Percentiles rank a stretch among this genome's conserved stretches.
These are phyloP conservation scores for Prionchulus punctatus DNA, from an alignment of 2,888 invertebrate genomes.

Conservation along the genomic window DNA sequence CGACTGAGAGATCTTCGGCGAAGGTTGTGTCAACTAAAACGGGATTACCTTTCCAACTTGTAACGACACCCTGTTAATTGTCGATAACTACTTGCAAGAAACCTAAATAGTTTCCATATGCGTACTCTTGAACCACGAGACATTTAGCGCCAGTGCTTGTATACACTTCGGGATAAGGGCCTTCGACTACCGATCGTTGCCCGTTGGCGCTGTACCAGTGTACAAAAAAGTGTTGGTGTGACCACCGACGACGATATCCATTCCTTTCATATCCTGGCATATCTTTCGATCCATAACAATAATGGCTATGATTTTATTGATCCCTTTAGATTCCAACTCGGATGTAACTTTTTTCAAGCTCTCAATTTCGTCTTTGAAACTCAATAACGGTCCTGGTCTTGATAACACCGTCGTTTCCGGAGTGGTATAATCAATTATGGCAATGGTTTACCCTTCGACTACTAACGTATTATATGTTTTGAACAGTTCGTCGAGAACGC, in stretches of 20 bases:
- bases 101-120: constrained; percentile 77
- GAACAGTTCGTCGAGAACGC: not conserved
- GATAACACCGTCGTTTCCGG: constrained; percentile 53
- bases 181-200: not conserved
- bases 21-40: constrained; percentile 40
- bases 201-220: constrained; percentile 42
- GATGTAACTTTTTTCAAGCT: constrained; percentile 21
- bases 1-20: constrained; percentile 1
- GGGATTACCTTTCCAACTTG: constrained; percentile 53
- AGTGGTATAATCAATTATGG: constrained; percentile 70
- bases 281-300: constrained; percentile 73
- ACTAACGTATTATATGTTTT: not conserved
- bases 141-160: constrained; percentile 12
- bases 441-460: constrained; percentile 42
- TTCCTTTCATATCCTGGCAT: constrained; percentile 54
- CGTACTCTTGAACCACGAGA: constrained; percentile 65
- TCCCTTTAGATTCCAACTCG: constrained; percentile 39
- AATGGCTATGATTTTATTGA: constrained; percentile 65
- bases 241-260: constrained; percentile 75
- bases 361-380: constrained; percentile 7
- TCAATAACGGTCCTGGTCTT: not conserved
- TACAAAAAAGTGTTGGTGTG: constrained; percentile 79
- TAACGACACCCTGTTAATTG: constrained; percentile 29
- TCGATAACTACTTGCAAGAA: constrained; percentile 54
- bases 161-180: constrained; percentile 8